Evolutionary conservation across 2,113 vertebrate genomes (phyloP).

Genomic region (Ramphastos sulfuratus): DNA sequence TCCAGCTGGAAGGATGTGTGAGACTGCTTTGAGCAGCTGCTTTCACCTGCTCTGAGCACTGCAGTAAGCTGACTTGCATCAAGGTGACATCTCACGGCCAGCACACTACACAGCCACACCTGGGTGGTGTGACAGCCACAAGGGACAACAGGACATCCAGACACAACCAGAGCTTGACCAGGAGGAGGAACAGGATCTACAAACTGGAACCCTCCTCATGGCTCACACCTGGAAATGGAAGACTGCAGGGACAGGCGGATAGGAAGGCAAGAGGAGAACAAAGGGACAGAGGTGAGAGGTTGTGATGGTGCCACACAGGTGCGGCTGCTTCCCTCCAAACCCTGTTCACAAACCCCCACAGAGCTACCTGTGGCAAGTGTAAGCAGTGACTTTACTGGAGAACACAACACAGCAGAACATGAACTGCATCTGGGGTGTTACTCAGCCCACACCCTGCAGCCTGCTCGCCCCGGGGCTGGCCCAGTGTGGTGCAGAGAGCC

Average conservation of each 20-base stretch:
- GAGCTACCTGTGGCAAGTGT: neutral
- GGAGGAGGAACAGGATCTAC: neutral
- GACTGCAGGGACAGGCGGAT: neutral
- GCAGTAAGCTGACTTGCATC: neutral
- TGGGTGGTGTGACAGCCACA: neutral
- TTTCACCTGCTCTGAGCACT: neutral
- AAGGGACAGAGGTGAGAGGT: neutral
- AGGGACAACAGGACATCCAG: neutral
- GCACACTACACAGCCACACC: accelerated
- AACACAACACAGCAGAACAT: neutral
- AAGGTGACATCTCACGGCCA: neutral
- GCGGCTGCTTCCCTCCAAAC: neutral
- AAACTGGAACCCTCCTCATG: neutral
- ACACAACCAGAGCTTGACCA: neutral
- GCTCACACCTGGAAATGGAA: neutral
- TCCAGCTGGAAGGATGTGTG: neutral
- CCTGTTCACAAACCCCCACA: neutral
- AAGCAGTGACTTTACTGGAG: neutral
- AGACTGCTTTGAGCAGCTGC: neutral
- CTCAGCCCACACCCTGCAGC: accelerated
- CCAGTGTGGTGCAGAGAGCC: neutral
- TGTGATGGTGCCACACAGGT: neutral
- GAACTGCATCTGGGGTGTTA: neutral
- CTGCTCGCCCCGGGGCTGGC: neutral
- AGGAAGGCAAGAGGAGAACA: neutral